These are phyloP conservation scores for Sarcophaga bullata DNA, from an alignment of 1,140 invertebrate genomes.

Conservation along the genomic window DNA sequence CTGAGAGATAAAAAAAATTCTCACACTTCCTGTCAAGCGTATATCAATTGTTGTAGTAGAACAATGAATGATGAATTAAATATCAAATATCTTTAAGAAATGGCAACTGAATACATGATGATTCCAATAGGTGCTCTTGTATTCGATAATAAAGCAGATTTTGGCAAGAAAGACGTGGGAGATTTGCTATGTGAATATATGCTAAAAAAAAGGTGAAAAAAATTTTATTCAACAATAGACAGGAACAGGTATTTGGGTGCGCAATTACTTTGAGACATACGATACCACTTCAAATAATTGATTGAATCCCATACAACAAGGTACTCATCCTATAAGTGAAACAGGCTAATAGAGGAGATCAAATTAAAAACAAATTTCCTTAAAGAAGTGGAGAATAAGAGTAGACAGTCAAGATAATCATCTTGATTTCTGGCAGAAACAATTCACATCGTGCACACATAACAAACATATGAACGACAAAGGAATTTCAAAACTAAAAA, in stretches of 20 bases:
- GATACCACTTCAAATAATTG: conserved; percentile 35
- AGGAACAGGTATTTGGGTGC: conserved; percentile 40
- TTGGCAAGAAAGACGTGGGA: conserved; percentile 30
- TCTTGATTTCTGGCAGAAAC: neutral
- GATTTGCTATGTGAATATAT: conserved; percentile 4
- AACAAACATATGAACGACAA: neutral
- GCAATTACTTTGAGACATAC: conserved; percentile 35
- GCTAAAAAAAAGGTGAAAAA: no score
- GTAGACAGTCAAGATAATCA: conserved; percentile 28
- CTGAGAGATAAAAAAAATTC: conserved; percentile 23
- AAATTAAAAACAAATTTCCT: conserved; percentile 19
- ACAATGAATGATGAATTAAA: neutral
- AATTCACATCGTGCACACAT: neutral
- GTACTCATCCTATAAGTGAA: neutral
- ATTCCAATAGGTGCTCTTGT: neutral
- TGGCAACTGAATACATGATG: neutral
- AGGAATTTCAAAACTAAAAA: neutral
- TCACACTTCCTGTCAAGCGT: conserved; percentile 33
- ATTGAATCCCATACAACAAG: neutral
- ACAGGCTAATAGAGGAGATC: conserved; percentile 33
- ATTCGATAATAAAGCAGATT: neutral
- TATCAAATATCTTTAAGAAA: conserved; percentile 23
- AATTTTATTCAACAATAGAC: neutral
- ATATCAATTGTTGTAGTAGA: neutral
- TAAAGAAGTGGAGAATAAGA: neutral